Evolutionary conservation across 2,113 vertebrate genomes (phyloP).

Genomic region (Malurus cyaneus): DNA sequence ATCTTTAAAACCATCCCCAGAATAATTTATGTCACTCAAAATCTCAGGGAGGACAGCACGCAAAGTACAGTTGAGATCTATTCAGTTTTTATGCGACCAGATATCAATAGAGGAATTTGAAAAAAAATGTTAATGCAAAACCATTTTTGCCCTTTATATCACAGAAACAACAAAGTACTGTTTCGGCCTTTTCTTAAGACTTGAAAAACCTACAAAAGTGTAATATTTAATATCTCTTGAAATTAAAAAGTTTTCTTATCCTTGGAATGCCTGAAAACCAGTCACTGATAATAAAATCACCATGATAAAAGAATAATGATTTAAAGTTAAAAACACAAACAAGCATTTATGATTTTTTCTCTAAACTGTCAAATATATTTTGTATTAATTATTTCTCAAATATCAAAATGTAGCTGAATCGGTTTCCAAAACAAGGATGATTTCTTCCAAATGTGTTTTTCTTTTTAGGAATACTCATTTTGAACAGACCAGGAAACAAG

Average conservation of each 20-base stretch:
- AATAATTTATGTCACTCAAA: background rate
- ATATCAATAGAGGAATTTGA: background rate
- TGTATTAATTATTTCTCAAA: background rate
- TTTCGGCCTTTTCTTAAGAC: background rate
- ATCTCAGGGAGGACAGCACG: background rate
- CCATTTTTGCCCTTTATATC: background rate
- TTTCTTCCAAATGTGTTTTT: background rate
- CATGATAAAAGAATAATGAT: background rate
- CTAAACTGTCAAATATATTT: background rate
- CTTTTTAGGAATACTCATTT: background rate
- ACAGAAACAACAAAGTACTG: background rate
- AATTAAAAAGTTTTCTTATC: background rate
- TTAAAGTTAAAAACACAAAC: background rate
- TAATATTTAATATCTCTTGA: background rate
- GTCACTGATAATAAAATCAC: background rate
- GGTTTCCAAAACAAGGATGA: background rate
- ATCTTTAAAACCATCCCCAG: background rate
- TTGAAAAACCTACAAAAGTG: background rate
- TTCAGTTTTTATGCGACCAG: background rate
- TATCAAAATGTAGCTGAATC: background rate
- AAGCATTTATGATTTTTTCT: background rate
- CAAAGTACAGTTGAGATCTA: background rate
- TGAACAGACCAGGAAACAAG: background rate
- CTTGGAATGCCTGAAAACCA: background rate
- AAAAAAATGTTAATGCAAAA: background rate